A percentile compares a stretch with the other conserved stretches of the same genome.
Conservation (phyloP, 64 coral and sea anemone genomes). For the Catalaphyllia jardinei region DNA sequence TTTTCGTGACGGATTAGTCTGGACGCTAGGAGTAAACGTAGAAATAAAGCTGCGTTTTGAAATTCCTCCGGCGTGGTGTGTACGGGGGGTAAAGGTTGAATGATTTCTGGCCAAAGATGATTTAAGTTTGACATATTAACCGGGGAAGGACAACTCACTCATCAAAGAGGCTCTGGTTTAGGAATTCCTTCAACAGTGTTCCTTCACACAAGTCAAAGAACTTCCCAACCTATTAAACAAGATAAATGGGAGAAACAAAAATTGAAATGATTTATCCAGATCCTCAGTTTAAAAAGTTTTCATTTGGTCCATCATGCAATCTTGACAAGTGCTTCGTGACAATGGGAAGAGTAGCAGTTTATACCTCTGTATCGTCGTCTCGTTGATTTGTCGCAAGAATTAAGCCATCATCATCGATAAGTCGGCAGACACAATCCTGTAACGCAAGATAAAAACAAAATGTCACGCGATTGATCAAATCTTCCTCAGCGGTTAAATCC, state of each 20-base stretch:
- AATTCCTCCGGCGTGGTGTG: too few relatives aligned
- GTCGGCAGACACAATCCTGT: neutral
- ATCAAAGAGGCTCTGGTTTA: neutral
- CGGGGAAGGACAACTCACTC: neutral
- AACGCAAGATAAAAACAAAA: neutral
- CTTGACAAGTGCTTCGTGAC: neutral
- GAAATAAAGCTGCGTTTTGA: too few relatives aligned
- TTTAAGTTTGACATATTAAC: neutral
- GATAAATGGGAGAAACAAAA: neutral
- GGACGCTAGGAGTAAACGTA: too few relatives aligned
- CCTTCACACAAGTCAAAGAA: constrained; percentile 35
- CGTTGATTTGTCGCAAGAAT: constrained; percentile 10
- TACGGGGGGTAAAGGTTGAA: neutral
- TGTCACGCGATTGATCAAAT: neutral
- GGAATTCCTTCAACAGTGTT: constrained; percentile 17
- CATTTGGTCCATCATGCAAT: neutral
- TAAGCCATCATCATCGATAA: constrained; percentile 32
- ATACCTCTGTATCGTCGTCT: neutral
- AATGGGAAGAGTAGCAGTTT: neutral
- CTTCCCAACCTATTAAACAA: constrained; percentile 34
- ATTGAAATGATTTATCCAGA: neutral
- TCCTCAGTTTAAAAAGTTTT: neutral
- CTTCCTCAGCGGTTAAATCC: too few relatives aligned
- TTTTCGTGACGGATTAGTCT: too few relatives aligned
- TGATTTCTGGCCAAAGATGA: neutral